Evolutionary conservation across 2,113 vertebrate genomes (phyloP).

Genomic region (Gobio gobio): DNA sequence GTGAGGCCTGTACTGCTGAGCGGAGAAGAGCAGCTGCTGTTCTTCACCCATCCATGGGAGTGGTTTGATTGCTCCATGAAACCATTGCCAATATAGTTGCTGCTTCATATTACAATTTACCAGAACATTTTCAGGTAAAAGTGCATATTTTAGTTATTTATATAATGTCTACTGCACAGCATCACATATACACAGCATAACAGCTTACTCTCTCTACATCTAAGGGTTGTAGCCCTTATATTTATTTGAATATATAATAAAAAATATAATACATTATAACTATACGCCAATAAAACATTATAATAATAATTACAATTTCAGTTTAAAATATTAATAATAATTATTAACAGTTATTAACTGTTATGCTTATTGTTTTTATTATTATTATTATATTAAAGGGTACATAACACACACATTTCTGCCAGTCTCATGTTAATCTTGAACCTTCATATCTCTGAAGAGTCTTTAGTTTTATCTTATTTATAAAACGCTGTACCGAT

Average conservation of each 20-base stretch:
- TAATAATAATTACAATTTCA: too few species aligned
- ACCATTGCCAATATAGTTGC: not conserved
- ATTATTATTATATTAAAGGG: too few species aligned
- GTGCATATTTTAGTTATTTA: too few species aligned
- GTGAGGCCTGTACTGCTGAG: not conserved
- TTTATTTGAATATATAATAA: not conserved
- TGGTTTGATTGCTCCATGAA: not conserved
- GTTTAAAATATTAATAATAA: too few species aligned
- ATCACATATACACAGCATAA: not conserved
- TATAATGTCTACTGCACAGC: too few species aligned
- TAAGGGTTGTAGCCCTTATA: not conserved
- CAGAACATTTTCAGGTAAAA: not conserved
- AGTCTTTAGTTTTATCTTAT: too few species aligned
- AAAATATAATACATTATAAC: not conserved
- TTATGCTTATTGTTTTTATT: too few species aligned
- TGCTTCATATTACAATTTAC: not conserved
- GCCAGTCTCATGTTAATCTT: too few species aligned
- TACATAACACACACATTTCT: too few species aligned
- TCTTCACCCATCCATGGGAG: conserved; percentile 14
- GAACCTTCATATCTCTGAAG: too few species aligned
- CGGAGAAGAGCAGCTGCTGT: not conserved
- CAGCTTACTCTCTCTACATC: not conserved
- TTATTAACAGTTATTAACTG: too few species aligned
- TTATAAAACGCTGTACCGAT: too few species aligned
- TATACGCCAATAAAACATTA: not conserved